These are phyloP conservation scores for Eugnorisma glareosa DNA, from an alignment of 2,888 invertebrate species.

Conservation along the genomic window DNA sequence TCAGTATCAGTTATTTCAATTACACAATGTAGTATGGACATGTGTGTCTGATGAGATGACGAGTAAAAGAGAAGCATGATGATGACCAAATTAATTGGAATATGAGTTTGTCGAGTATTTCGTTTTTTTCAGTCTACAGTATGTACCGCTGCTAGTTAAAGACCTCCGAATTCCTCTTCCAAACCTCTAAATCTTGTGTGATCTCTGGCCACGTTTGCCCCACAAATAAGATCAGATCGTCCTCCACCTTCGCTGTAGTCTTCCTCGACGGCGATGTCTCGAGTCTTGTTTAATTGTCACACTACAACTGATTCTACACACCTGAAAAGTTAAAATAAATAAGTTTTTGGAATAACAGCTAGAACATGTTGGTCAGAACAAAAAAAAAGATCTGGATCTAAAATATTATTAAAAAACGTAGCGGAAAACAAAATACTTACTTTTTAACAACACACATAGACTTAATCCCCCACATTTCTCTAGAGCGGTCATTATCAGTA, in stretches of 20 bases:
- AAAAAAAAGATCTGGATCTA: background rate
- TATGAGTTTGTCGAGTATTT: too few species aligned
- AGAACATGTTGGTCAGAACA: background rate
- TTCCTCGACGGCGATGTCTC: too few species aligned
- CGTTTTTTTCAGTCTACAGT: background rate
- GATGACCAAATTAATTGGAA: too few species aligned
- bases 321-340: slow-evolving; percentile 2
- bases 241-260: background rate
- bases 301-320: too few species aligned
- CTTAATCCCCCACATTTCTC: background rate
- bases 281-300: background rate
- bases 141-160: background rate
- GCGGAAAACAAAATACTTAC: slow-evolving; percentile 10
- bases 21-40: too few species aligned
- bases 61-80: too few species aligned
- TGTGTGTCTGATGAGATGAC: too few species aligned
- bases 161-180: background rate
- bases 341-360: background rate
- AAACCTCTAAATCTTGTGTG: background rate
- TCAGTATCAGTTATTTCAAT: background rate
- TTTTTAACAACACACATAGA: background rate
- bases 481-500: background rate
- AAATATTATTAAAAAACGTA: background rate
- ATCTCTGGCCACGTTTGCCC: background rate
- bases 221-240: background rate